Evolutionary conservation across 2,113 vertebrate genomes (phyloP), one percentile per base, ranked within the genome.

Genomic region (Otis tarda): DNA sequence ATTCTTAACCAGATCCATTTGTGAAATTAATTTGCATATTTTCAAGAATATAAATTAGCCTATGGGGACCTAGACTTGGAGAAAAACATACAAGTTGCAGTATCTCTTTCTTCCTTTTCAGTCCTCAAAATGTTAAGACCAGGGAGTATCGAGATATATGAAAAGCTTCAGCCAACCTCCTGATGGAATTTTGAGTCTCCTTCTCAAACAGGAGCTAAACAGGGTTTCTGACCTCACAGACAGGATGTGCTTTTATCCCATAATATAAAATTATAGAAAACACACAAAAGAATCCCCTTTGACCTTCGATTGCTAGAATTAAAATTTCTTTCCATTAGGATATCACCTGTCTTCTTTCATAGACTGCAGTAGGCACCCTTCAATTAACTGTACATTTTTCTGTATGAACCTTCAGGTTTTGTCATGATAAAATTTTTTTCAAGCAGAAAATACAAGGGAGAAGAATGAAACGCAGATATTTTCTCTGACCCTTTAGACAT

Each of bases 21-120:
- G 90, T 95, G 92, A 96, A 91, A 96, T 92, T 75, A 64, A 90
- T 95, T 96, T 95, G 50, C 86, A 57, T 94, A 78, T 83, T 94
- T 92, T 92, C 43, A 76, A 77, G 49, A 64, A 56, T 75, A 67
- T 71, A 37, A 57, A 81, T 90, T 53, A 78, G 68, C 64, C 94
- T 75, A 1, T 17, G 18, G 90, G 61, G 94, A 92, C 50, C 28
- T 64, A 45, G 49, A 45, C 49, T 77, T 73, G 68, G 68, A 91
- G 63, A 33, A 90, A 78, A 89, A 39, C 3, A 15, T 59, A 15
- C 6, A 14, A 63, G 24, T 31, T 90, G n/a, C n/a, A 56, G 39
- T 61, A 50, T 91, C 59, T 80, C 31, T 77, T 77, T 92, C 65
- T 7, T 90, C 60, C 85, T 86, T 93, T 78, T 71, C 53, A 78